phyloP scores from a whole-genome alignment of 64 coral and sea anemone genomes.

The Orbicella faveolata region DNA sequence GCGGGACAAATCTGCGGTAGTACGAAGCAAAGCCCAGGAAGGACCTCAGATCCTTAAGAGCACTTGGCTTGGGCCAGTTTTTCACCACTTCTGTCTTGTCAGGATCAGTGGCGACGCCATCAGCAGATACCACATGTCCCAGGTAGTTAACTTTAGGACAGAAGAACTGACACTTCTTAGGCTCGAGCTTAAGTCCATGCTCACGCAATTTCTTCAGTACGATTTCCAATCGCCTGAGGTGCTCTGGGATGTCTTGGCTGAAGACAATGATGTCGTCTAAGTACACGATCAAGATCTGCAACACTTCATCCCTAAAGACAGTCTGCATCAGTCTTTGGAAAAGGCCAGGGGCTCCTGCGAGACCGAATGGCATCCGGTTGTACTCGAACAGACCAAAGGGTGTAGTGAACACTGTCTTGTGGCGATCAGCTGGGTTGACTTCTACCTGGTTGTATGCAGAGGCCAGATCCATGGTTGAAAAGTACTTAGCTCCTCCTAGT shows the following conservation, averaged over 20 bases:
- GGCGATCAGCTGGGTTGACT: neutral
- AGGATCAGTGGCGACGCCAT: conserved; percentile 3
- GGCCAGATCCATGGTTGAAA: conserved; percentile 34
- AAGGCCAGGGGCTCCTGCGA: conserved; percentile 28
- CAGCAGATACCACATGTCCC: conserved; percentile 18
- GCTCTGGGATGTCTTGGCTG: neutral
- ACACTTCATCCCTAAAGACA: neutral
- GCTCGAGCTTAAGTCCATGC: conserved; percentile 42
- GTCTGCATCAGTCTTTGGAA: conserved; percentile 36
- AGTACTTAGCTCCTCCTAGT: neutral
- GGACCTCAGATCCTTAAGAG: conserved; percentile 1
- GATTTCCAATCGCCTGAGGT: neutral
- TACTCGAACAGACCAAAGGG: conserved; percentile 56
- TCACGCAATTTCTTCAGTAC: conserved; percentile 11
- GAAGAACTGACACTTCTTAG: conserved; percentile 59
- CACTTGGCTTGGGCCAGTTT: neutral
- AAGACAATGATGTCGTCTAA: conserved; percentile 53
- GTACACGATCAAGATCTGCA: conserved; percentile 31
- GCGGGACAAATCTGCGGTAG: conserved; percentile 47
- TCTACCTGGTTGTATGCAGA: conserved; percentile 47
- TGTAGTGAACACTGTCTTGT: conserved; percentile 57
- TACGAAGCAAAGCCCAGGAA: conserved; percentile 55
- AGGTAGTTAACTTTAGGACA: neutral
- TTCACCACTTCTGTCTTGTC: conserved; percentile 5
- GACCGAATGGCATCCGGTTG: conserved; percentile 29